Conservation (phyloP, 1,140 invertebrate genomes). For the Drosophila ananassae region DNA sequence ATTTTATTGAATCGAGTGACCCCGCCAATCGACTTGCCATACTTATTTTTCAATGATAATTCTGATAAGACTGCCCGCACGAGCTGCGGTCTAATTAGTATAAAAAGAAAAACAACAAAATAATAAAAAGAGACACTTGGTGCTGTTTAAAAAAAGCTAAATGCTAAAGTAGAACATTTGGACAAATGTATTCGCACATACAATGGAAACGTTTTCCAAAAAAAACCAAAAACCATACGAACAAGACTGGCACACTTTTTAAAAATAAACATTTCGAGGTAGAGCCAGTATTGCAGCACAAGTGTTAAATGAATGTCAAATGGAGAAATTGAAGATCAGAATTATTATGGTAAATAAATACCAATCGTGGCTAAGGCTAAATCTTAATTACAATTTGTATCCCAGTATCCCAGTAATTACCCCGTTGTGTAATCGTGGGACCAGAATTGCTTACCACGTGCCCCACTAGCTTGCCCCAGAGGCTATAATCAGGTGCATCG, state of each 20-base stretch:
- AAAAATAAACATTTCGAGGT: conserved; percentile 57
- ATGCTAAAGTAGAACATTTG: conserved; percentile 47
- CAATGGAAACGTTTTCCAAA: conserved; percentile 54
- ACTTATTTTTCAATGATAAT: conserved; percentile 64
- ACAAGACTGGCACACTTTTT: conserved; percentile 55
- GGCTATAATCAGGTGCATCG: conserved; percentile 34
- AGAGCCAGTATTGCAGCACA: not conserved
- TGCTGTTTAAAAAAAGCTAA: conserved; percentile 3
- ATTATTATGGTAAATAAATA: not conserved
- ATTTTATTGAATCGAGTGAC: conserved; percentile 56
- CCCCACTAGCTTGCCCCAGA: not conserved
- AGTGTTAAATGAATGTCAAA: conserved; percentile 68
- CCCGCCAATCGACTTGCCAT: conserved; percentile 54
- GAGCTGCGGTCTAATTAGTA: conserved; percentile 57
- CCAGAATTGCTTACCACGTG: conserved; percentile 27
- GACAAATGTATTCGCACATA: conserved; percentile 18
- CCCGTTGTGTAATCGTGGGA: conserved; percentile 32
- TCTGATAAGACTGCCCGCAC: conserved; percentile 56
- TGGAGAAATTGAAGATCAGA: not conserved
- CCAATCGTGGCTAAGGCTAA: not conserved
- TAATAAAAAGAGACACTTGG: not conserved
- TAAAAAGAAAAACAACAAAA: conserved; percentile 40
- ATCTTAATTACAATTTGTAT: conserved; percentile 3
- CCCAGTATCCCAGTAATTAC: conserved; percentile 23
- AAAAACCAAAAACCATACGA: conserved; percentile 11